Base-by-base conservation (phyloP, 2,797 vertebrate genomes). In the Melanotaenia maccullochi region DNA sequence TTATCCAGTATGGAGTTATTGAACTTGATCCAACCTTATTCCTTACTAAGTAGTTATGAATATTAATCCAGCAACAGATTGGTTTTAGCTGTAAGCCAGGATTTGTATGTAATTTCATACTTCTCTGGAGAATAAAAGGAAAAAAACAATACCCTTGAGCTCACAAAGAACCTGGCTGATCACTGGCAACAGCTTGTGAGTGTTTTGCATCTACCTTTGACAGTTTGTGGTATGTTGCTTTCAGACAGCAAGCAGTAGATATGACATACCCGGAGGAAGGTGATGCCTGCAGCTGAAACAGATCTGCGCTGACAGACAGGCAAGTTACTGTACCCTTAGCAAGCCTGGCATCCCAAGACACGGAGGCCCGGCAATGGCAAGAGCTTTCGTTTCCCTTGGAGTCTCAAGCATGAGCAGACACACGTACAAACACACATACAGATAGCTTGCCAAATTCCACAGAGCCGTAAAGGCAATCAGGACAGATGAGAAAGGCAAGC, bases 361-460 rank as follows among this genome's bases (percentile, higher is more conserved):
- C 62, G 61, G 78, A 47, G 76, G 85, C 89, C 80, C 59, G 9
- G 86, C 85, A 47, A 59, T 69, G 75, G 88, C 79, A 60, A 60
- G 71, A 60, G 78, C 76, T 85, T 85, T 79, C 71, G 12, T 87
- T 86, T 85, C 71, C 83, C 73, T 75, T 32, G 32, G 85, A 76
- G 82, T 80, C 82, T 85, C 67, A 58, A 75, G 73, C 75, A 81
- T 85, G 84, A 79, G 84, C 75, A 67, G 67, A 81, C 81, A 87
- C 88, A 87, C 72, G 67, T 63, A 81, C 63, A 83, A 78, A 84
- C 73, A 58, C 83, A 81, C 74, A 51, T 52, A 42, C 63, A 58
- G 68, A 72, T 56, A 62, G 72, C 59, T 78, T 84, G 86, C 86
- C 84, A 92, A 90, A 91, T 93, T 89, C 87, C 89, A 87, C 78